Percentiles rank a stretch among this genome's conserved stretches.
These are phyloP conservation scores for Lophius americanus DNA, from an alignment of 2,797 vertebrate species.

Conservation along the genomic window DNA sequence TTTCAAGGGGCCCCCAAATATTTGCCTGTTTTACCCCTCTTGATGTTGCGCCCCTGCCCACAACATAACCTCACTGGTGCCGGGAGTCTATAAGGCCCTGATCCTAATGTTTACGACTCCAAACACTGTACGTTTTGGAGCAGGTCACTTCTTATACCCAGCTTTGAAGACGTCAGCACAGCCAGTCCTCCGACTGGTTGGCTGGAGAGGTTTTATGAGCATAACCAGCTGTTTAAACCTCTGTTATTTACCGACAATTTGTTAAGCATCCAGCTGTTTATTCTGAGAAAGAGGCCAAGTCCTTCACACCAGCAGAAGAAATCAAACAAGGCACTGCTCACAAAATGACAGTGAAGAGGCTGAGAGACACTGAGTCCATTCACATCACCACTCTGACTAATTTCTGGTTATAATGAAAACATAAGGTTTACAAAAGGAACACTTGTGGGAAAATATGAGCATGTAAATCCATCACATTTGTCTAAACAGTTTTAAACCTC, in stretches of 20 bases:
- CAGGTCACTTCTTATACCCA: conserved; percentile 36
- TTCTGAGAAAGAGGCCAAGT: conserved; percentile 71
- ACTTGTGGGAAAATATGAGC: background rate
- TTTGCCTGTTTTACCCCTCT: no score
- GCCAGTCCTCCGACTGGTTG: conserved; percentile 26
- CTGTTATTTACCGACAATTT: conserved; percentile 79
- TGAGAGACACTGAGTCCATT: conserved; percentile 14
- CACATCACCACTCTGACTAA: background rate
- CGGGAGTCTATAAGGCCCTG: background rate
- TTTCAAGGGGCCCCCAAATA: no score
- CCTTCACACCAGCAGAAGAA: conserved; percentile 74
- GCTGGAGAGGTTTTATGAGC: conserved; percentile 61
- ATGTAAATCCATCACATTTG: conserved; percentile 1
- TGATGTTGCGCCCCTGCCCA: no score
- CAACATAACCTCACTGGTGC: no score
- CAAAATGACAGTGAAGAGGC: conserved; percentile 33
- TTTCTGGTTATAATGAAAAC: background rate
- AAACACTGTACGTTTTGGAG: conserved; percentile 13
- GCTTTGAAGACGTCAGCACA: conserved; percentile 22
- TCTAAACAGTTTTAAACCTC: conserved; percentile 10
- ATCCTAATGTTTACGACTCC: background rate
- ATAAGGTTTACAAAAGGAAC: background rate
- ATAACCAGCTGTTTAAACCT: conserved; percentile 85
- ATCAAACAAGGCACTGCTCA: conserved; percentile 70
- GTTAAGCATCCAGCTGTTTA: conserved; percentile 82